Conservation (phyloP, 2,888 invertebrate genomes). For the Malacosoma neustria region DNA sequence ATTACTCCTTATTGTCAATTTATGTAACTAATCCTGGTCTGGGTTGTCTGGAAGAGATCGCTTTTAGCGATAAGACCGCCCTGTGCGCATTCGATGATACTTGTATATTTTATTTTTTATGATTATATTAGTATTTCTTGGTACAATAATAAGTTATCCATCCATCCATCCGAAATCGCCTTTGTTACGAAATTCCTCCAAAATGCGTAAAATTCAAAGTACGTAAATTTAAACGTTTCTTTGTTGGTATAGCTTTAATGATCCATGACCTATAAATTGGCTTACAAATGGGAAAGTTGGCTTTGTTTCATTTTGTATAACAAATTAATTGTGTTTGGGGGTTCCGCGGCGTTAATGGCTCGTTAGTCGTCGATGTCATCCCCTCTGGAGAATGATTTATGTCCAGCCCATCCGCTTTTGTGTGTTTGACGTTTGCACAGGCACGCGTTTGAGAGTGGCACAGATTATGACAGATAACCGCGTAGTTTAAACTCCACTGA, state of each 20-base stretch:
- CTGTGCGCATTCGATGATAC: too few species aligned
- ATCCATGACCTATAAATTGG: neutral
- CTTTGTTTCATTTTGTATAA: slow-evolving; percentile 8
- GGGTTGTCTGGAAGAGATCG: too few species aligned
- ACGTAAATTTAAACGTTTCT: slow-evolving; percentile 7
- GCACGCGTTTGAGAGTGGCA: neutral
- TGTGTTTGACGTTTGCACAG: slow-evolving; percentile 20
- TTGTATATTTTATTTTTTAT: too few species aligned
- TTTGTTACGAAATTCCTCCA: too few species aligned
- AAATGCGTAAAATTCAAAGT: too few species aligned
- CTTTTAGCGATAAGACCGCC: too few species aligned
- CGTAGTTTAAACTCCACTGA: too few species aligned
- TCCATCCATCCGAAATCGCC: too few species aligned
- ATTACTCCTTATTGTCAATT: too few species aligned
- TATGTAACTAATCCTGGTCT: too few species aligned
- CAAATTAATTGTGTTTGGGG: slow-evolving; percentile 22
- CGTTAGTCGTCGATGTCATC: slow-evolving; percentile 26
- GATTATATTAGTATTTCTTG: too few species aligned
- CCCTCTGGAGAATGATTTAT: slow-evolving; percentile 32
- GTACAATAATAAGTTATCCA: too few species aligned
- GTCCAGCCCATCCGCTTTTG: slow-evolving; percentile 16
- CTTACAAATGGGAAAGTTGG: slow-evolving; percentile 1
- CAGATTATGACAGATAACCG: neutral
- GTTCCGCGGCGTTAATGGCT: slow-evolving; percentile 23
- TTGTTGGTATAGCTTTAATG: neutral